phyloP scores from a whole-genome alignment of 2,113 vertebrate genomes.

The Megaleporinus macrocephalus region DNA sequence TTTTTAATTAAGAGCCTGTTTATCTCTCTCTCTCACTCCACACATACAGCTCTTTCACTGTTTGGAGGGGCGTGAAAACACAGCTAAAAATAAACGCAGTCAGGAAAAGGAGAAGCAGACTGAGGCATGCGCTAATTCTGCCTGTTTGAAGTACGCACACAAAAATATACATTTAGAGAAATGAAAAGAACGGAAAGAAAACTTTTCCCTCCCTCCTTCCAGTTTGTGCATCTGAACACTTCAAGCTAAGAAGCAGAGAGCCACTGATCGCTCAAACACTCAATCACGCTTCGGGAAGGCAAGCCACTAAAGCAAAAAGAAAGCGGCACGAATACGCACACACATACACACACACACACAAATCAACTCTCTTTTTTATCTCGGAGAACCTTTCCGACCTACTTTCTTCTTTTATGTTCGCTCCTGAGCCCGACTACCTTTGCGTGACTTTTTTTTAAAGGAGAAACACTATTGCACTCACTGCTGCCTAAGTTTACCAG shows the following conservation, averaged over 20 bases:
- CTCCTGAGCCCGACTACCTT: conserved; percentile 46
- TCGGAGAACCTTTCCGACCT: conserved; percentile 72
- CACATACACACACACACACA: neutral
- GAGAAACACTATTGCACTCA: conserved; percentile 40
- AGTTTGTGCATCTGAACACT: neutral
- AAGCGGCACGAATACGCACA: neutral
- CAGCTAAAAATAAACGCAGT: conserved; percentile 74
- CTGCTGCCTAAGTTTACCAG: conserved; percentile 9
- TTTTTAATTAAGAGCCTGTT: conserved; percentile 75
- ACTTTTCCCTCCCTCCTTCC: neutral
- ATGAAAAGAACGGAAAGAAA: conserved; percentile 12
- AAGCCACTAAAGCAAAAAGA: conserved; percentile 40
- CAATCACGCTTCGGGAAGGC: neutral
- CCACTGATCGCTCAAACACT: neutral
- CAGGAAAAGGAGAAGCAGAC: conserved; percentile 60
- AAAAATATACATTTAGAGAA: conserved; percentile 63
- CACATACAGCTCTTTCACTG: conserved; percentile 54
- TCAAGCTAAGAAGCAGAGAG: neutral
- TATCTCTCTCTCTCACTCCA: conserved; percentile 53
- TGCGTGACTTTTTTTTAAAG: conserved; percentile 12
- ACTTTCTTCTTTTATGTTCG: conserved; percentile 67
- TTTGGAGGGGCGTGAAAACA: conserved; percentile 68
- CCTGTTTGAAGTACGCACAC: conserved; percentile 52
- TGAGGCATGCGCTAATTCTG: conserved; percentile 56
- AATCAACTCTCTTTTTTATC: conserved; percentile 59